Conservation (phyloP, 2,113 vertebrate genomes). For the Pimephales promelas region DNA sequence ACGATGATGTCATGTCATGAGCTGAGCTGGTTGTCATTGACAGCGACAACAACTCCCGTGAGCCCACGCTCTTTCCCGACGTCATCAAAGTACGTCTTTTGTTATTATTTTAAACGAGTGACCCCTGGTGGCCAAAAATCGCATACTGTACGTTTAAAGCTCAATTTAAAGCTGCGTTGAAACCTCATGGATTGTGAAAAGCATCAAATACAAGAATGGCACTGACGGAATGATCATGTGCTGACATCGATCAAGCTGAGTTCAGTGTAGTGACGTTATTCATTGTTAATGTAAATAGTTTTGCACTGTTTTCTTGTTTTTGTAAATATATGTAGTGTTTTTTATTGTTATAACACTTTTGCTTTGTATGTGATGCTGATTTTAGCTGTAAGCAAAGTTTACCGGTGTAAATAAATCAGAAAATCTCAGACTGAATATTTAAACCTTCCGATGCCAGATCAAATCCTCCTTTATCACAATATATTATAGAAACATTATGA, state of each 20-base stretch:
- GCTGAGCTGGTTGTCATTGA: too few species aligned
- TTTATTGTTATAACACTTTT: neutral
- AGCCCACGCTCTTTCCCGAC: too few species aligned
- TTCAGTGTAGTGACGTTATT: neutral
- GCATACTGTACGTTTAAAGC: too few species aligned
- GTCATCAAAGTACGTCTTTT: too few species aligned
- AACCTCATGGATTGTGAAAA: neutral
- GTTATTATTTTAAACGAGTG: too few species aligned
- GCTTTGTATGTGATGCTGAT: neutral
- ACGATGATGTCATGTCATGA: too few species aligned
- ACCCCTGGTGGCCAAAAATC: too few species aligned
- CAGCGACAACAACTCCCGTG: too few species aligned
- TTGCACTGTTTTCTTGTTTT: too few species aligned
- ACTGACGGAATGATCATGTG: too few species aligned
- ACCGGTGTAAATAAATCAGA: neutral
- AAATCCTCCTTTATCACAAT: neutral
- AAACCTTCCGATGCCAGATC: neutral
- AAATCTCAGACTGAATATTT: neutral
- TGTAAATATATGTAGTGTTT: neutral
- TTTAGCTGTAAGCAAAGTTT: neutral
- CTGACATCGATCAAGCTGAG: too few species aligned
- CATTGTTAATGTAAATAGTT: neutral
- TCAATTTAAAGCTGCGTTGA: neutral
- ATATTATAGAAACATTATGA: neutral
- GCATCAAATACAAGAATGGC: too few species aligned